Evolutionary conservation across 2,888 invertebrate genomes (phyloP).

Genomic region (Pogonocherus hispidulus): DNA sequence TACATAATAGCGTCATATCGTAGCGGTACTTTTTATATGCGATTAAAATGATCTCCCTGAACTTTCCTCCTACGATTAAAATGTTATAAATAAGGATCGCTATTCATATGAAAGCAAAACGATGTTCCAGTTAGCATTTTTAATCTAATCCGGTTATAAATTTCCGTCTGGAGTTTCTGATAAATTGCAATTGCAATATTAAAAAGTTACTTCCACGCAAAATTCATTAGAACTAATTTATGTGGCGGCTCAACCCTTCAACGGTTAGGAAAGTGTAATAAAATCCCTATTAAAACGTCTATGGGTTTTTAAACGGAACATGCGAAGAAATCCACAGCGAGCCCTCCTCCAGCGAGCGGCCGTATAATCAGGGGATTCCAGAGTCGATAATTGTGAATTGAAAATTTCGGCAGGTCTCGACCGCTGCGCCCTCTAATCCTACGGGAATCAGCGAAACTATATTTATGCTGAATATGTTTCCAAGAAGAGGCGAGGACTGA

Average conservation of each 20-base stretch:
- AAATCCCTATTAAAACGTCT: conserved; percentile 19
- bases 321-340: conserved; percentile 15
- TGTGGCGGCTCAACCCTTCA: conserved; percentile 16
- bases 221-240: conserved; percentile 20
- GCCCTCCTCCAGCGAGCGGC: background rate
- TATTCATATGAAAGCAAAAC: background rate
- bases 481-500: conserved; percentile 59
- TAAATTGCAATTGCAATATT: conserved; percentile 18
- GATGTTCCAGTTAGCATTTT: background rate
- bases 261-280: background rate
- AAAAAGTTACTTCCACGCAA: conserved; percentile 10
- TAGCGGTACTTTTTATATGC: too few species aligned
- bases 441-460: conserved; percentile 61
- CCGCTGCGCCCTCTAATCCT: conserved; percentile 58
- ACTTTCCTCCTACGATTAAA: too few species aligned
- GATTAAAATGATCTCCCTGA: too few species aligned
- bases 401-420: conserved; percentile 63
- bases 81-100: too few species aligned
- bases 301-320: conserved; percentile 13
- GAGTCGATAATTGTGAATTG: conserved; percentile 62
- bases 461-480: conserved; percentile 64
- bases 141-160: conserved; percentile 6
- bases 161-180: background rate
- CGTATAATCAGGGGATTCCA: conserved; percentile 27
- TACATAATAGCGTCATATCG: too few species aligned